phyloP scores from a whole-genome alignment of 2,888 invertebrate species.

The Pecten maximus region DNA sequence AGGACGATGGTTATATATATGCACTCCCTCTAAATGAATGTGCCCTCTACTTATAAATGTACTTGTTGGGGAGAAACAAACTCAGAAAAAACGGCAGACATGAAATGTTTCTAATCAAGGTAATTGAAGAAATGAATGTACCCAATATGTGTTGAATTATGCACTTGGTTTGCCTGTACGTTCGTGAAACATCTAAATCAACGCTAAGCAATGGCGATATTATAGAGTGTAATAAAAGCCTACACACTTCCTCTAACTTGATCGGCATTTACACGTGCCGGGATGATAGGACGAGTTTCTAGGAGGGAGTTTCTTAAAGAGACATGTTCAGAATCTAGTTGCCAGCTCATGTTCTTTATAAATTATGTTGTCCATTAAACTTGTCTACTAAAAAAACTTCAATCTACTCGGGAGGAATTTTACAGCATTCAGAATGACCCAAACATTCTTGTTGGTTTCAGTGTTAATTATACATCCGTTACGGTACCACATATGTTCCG shows the following conservation, averaged over 20 bases:
- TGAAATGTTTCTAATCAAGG: slow-evolving; percentile 4
- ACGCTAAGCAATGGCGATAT: not conserved
- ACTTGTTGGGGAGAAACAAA: not conserved
- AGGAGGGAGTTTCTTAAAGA: not conserved
- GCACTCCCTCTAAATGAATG: not conserved
- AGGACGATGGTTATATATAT: not conserved
- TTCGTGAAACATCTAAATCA: not conserved
- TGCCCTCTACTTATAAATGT: not conserved
- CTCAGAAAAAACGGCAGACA: not conserved
- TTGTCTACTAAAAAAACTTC: too few species aligned
- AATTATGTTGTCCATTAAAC: too few species aligned
- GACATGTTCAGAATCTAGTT: too few species aligned
- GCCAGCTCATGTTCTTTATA: too few species aligned
- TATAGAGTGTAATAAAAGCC: not conserved
- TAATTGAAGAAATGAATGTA: slow-evolving; percentile 13
- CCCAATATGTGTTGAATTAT: slow-evolving; percentile 8
- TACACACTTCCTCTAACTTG: not conserved
- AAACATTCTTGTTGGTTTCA: too few species aligned
- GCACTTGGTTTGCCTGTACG: not conserved
- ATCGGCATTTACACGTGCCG: not conserved
- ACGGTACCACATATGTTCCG: too few species aligned
- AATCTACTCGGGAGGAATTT: too few species aligned
- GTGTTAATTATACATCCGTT: too few species aligned
- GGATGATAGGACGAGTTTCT: not conserved
- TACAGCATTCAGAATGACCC: too few species aligned